phyloP scores from a whole-genome alignment of 2,797 vertebrate genomes.

The Malurus leucopterus region DNA sequence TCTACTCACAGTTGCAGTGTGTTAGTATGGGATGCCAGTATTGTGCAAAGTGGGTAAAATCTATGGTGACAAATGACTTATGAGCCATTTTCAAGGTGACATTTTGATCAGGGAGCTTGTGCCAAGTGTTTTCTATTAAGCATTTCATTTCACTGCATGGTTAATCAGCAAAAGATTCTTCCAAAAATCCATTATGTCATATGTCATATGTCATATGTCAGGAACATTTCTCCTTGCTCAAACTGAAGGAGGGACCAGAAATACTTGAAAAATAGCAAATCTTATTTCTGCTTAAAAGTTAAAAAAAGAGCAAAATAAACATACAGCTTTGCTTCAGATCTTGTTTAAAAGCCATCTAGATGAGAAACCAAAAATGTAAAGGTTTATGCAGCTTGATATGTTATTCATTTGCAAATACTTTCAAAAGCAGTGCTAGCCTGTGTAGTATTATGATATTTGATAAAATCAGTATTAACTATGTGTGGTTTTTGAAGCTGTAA shows the following conservation, averaged over 20 bases:
- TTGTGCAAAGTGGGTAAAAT: conserved; percentile 1
- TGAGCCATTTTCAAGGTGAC: conserved; percentile 53
- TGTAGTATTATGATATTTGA: conserved; percentile 47
- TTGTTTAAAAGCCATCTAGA: conserved; percentile 35
- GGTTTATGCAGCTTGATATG: conserved; percentile 42
- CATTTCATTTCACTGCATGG: conserved; percentile 50
- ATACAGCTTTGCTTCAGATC: conserved; percentile 19
- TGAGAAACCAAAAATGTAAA: conserved; percentile 28
- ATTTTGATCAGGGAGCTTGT: conserved; percentile 48
- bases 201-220: not conserved
- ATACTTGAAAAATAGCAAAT: not conserved
- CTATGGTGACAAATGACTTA: conserved; percentile 36
- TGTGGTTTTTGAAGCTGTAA: conserved; percentile 62
- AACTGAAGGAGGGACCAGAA: not conserved
- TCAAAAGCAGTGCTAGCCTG: conserved; percentile 35
- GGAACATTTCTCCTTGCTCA: not conserved
- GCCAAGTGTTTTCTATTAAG: conserved; percentile 52
- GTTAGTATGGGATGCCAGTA: not conserved
- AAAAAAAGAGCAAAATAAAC: not conserved
- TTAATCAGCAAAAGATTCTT: conserved; percentile 57
- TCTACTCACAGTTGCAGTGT: not conserved
- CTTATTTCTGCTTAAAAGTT: not conserved
- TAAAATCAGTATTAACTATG: conserved; percentile 64
- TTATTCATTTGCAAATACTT: conserved; percentile 57
- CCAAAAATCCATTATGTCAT: not conserved